Evolutionary conservation across 1,140 invertebrate species (phyloP), one percentile per base, ranked within the genome.

Genomic region (Drosophila guanche): DNA sequence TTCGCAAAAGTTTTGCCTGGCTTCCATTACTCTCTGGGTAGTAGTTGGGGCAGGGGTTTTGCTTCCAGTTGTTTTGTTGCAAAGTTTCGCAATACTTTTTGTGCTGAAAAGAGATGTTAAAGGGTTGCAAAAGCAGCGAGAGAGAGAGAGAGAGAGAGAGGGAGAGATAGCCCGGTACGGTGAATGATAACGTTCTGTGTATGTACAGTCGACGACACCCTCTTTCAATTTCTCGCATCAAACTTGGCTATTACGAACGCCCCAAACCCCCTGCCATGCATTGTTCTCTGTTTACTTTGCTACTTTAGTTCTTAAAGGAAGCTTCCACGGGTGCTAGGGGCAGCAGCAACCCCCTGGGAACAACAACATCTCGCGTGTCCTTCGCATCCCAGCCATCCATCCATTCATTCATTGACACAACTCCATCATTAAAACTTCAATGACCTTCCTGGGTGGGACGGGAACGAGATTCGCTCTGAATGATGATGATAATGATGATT

Each of bases 341-440:
- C 8, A 7, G 46, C 42, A 48, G 16, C 33, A 50, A 47, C 55
- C 22, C 27, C 42, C 33, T 29, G 29, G 27, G 60, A 63, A 72
- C 65, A 83, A 79, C 47, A 60, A 54, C 58, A 20, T 42, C 65
- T 61, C 25, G 58, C 62, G 37, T 68, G 45, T 52, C 42, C 57
- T 25, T 46, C 54, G 29, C 23, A 29, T 14, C 25, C n/a, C 16
- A 50, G 12, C 23, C 3, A 1, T 10, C 23, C 42, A n/a, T 12
- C 14, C 41, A 14, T 41, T 8, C 33, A 16, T 20, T 42, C 50
- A 41, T 55, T 22, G 33, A 59, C 61, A 59, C 72, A 86, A 88
- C 83, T 86, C 83, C 74, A 86, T 86, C 83, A 86, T 86, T 86
- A 86, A 88, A 88, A 86, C 83, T 86, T 86, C 76, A 86, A 86